A percentile compares a stretch with the other conserved stretches of the same genome.
phyloP scores from a whole-genome alignment of 2,888 invertebrate species.

The Phasia obesa region DNA sequence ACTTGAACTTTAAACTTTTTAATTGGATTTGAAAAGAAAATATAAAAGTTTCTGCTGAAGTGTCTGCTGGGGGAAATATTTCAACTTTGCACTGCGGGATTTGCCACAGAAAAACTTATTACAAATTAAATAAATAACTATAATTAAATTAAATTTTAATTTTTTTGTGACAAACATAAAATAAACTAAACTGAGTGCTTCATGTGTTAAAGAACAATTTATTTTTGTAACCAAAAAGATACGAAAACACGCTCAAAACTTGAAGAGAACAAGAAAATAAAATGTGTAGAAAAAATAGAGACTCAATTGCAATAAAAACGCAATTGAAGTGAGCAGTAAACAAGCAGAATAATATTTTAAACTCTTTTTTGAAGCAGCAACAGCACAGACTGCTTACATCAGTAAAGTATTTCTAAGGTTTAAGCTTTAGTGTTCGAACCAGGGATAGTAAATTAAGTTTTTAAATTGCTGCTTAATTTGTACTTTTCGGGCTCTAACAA shows the following conservation, averaged over 20 bases:
- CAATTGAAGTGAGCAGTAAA: constrained; percentile 63
- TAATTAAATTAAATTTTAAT: too few relatives aligned
- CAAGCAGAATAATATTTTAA: constrained; percentile 62
- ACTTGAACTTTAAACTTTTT: constrained; percentile 40
- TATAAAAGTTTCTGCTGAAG: background rate
- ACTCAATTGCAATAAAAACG: constrained; percentile 61
- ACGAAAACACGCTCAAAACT: constrained; percentile 3
- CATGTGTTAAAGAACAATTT: background rate
- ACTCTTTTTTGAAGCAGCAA: constrained; percentile 32
- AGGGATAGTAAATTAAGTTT: too few relatives aligned
- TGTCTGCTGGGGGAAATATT: too few relatives aligned
- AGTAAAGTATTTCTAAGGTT: background rate
- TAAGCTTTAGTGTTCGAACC: too few relatives aligned
- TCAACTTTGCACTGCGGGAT: too few relatives aligned
- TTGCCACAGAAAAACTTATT: too few relatives aligned
- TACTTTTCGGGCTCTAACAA: too few relatives aligned
- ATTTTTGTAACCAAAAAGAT: background rate
- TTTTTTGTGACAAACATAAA: too few relatives aligned
- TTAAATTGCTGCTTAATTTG: too few relatives aligned
- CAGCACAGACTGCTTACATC: background rate
- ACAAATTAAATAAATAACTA: too few relatives aligned
- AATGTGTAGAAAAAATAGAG: constrained; percentile 35
- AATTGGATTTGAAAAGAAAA: constrained; percentile 10
- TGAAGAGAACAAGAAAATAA: constrained; percentile 18
- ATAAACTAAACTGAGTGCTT: background rate